Conservation (phyloP, 2,888 invertebrate genomes). For the Notodonta ziczac region DNA sequence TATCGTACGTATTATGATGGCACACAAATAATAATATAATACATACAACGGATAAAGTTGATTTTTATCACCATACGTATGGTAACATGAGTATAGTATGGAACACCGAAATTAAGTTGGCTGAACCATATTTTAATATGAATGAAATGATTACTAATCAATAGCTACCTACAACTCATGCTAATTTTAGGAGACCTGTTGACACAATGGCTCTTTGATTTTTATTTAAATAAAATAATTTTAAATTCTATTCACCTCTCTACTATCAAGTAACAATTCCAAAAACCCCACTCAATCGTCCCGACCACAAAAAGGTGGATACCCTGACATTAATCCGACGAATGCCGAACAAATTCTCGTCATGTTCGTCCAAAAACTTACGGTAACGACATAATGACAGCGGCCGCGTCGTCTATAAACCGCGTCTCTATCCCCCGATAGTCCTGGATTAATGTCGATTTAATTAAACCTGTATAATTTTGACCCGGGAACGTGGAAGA, state of each 20-base stretch:
- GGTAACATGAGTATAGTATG: too few species aligned
- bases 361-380: constrained; percentile 63
- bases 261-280: background rate
- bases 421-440: constrained; percentile 68
- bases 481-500: constrained; percentile 47
- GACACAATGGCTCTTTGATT: too few species aligned
- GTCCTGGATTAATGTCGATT: constrained; percentile 80
- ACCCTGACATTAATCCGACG: constrained; percentile 51
- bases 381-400: constrained; percentile 80
- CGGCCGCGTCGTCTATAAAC: constrained; percentile 59
- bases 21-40: too few species aligned
- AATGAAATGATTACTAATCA: too few species aligned
- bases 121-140: too few species aligned
- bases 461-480: constrained; percentile 83
- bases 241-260: constrained; percentile 1
- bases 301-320: constrained; percentile 33
- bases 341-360: constrained; percentile 63
- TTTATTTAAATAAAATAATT: background rate
- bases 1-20: too few species aligned
- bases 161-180: too few species aligned
- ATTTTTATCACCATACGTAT: too few species aligned
- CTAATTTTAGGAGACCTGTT: too few species aligned
- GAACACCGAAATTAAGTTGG: too few species aligned
- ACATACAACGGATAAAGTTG: too few species aligned
- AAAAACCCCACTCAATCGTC: constrained; percentile 12